Evolutionary conservation across 1,140 invertebrate species (phyloP).

Genomic region (Helicoverpa armigera): DNA sequence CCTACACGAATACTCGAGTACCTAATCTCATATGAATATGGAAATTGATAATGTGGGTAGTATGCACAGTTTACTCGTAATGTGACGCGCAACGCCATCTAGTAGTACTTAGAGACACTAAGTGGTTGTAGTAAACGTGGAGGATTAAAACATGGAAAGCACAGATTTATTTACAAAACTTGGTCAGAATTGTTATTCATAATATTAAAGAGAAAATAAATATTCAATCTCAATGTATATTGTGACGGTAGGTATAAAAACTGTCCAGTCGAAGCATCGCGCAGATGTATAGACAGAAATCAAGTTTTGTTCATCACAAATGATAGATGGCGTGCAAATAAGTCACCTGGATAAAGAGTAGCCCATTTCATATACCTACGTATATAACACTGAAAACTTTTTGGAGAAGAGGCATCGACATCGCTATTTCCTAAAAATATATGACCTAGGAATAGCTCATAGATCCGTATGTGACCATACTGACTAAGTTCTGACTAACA

Average conservation of each 20-base stretch:
- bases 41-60: slow-evolving; percentile 41
- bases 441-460: no score
- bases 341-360: not conserved
- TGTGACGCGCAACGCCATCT: slow-evolving; percentile 8
- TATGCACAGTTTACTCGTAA: not conserved
- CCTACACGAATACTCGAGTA: slow-evolving; percentile 16
- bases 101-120: not conserved
- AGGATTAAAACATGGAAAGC: not conserved
- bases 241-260: not conserved
- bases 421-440: no score
- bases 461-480: no score
- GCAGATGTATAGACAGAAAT: not conserved
- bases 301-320: not conserved
- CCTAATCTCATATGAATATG: slow-evolving; percentile 32
- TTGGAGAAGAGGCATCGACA: no score
- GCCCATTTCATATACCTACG: no score
- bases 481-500: no score
- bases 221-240: no score
- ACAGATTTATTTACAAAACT: no score
- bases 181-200: no score
- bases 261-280: not conserved
- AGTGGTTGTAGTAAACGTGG: not conserved
- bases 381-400: no score
- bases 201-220: no score
- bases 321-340: not conserved